These are phyloP conservation scores for Papilio elwesi DNA, from an alignment of 2,888 invertebrate genomes.

Conservation along the genomic window DNA sequence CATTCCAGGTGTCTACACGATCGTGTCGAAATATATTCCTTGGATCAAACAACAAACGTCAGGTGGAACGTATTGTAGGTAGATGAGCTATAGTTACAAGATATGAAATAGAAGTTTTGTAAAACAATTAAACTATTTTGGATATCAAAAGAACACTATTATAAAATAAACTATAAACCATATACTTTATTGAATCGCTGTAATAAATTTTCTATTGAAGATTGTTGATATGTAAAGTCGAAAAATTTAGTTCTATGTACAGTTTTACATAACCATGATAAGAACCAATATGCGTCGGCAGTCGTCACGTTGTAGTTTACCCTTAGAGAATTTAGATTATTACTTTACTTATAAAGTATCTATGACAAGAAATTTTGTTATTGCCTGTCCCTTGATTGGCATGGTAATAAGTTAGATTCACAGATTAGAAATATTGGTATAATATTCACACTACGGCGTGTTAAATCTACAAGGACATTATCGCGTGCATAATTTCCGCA, in stretches of 20 bases:
- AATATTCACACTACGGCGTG: conserved; percentile 54
- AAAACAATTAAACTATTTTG: background rate
- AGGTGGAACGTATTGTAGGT: conserved; percentile 73
- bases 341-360: background rate
- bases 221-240: background rate
- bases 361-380: background rate
- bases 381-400: background rate
- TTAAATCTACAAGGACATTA: conserved; percentile 67
- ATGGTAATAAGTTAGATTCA: conserved; percentile 1
- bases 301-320: background rate
- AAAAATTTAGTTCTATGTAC: conserved; percentile 1
- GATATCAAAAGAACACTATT: background rate
- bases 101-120: conserved; percentile 16
- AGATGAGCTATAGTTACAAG: conserved; percentile 40
- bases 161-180: conserved; percentile 22
- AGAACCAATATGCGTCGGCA: background rate
- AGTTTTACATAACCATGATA: background rate
- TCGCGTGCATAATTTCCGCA: conserved; percentile 72
- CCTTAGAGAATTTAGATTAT: background rate
- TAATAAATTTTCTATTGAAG: background rate
- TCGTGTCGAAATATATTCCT: conserved; percentile 77
- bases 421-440: conserved; percentile 41
- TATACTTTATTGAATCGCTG: background rate
- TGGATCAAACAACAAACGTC: conserved; percentile 80
- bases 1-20: conserved; percentile 84